A percentile compares a stretch with the other conserved stretches of the same genome.
Conservation (phyloP, 23 tunicate genomes). For the Phallusia fumigata region DNA sequence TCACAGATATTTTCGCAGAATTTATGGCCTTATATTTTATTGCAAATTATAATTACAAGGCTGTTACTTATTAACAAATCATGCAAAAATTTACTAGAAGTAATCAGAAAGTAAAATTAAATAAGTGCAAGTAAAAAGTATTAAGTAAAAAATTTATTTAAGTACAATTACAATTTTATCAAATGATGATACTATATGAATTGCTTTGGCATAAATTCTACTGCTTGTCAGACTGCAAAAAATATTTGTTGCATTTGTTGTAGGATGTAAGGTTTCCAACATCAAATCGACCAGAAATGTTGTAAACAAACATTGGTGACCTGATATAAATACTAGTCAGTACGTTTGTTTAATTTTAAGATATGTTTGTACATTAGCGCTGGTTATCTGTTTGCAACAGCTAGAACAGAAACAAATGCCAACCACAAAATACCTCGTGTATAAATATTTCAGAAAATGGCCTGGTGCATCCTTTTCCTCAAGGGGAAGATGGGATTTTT, state of each 20-base stretch:
- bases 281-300: constrained; percentile 80
- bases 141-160: no score
- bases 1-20: no score
- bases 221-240: neutral
- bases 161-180: neutral
- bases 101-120: no score
- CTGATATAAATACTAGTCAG: no score
- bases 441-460: constrained; percentile 32
- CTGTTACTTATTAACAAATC: no score
- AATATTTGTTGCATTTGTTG: constrained; percentile 43
- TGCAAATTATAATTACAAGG: no score
- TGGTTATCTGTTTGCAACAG: no score
- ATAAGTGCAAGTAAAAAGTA: no score
- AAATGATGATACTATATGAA: neutral
- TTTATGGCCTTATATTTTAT: no score
- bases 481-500: constrained; percentile 37
- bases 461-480: constrained; percentile 85
- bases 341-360: no score
- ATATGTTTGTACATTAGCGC: no score
- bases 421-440: neutral
- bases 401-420: neutral
- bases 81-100: no score
- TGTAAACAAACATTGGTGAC: constrained; percentile 41
- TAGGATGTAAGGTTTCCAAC: constrained; percentile 67
- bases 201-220: neutral